Evolutionary conservation across 2,888 invertebrate genomes (phyloP).

Genomic region (Spodoptera picta): DNA sequence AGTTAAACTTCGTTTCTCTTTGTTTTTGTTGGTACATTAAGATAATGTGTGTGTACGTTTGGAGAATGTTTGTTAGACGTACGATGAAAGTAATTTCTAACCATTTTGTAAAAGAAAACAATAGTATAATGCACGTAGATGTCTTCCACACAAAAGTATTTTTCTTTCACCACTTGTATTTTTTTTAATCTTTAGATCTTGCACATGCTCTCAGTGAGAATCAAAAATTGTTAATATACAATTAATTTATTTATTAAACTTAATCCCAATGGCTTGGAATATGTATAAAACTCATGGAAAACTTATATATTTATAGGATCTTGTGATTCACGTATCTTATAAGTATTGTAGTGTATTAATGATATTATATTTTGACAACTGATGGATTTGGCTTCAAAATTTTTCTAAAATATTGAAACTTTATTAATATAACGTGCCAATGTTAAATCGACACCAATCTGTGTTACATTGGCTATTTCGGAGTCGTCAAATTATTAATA

Average conservation of each 20-base stretch:
- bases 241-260: slow-evolving; percentile 42
- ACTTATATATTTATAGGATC: slow-evolving; percentile 28
- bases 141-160: slow-evolving; percentile 18
- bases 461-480: too few relatives aligned
- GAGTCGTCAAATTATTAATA: too few relatives aligned
- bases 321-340: slow-evolving; percentile 45
- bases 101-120: slow-evolving; percentile 8
- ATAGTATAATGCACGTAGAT: slow-evolving; percentile 11
- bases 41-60: slow-evolving; percentile 18
- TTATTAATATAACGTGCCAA: too few relatives aligned
- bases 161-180: too few relatives aligned
- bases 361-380: slow-evolving; percentile 17
- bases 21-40: slow-evolving; percentile 22
- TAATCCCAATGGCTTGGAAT: slow-evolving; percentile 32
- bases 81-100: slow-evolving; percentile 34
- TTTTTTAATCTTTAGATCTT: neutral
- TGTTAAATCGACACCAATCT: too few relatives aligned
- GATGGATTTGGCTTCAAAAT: slow-evolving; percentile 5
- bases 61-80: slow-evolving; percentile 17
- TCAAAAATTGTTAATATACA: slow-evolving; percentile 26
- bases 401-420: too few relatives aligned
- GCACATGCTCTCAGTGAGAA: slow-evolving; percentile 14
- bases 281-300: slow-evolving; percentile 17
- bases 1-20: slow-evolving; percentile 8
- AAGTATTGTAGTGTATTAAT: slow-evolving; percentile 39